phyloP scores from a whole-genome alignment of 2,888 invertebrate genomes.

The Lepidonotus clava region DNA sequence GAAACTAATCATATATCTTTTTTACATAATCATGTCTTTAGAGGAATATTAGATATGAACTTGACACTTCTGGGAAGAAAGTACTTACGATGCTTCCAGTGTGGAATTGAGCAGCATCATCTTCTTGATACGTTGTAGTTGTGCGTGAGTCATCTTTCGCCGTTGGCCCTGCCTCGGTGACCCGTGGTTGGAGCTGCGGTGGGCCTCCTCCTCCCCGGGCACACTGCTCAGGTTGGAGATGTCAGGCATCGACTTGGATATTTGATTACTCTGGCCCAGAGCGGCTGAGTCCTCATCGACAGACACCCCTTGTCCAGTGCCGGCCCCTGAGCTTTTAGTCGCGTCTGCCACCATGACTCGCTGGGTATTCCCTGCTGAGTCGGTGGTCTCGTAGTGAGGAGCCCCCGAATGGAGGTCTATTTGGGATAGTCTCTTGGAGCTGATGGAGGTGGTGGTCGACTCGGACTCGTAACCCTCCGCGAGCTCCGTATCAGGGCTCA shows the following conservation, averaged over 20 bases:
- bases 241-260: slow-evolving; percentile 62
- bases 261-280: background rate
- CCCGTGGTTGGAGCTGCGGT: slow-evolving; percentile 77
- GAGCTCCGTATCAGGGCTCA: slow-evolving; percentile 75
- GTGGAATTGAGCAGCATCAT: slow-evolving; percentile 77
- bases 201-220: slow-evolving; percentile 67
- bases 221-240: slow-evolving; percentile 55
- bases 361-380: background rate
- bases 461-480: slow-evolving; percentile 69
- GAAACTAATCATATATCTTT: background rate
- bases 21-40: background rate
- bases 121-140: slow-evolving; percentile 78
- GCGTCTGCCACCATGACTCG: background rate
- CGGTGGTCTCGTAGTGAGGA: background rate
- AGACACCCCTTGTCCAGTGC: background rate
- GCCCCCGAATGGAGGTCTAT: background rate
- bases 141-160: slow-evolving; percentile 68
- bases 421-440: slow-evolving; percentile 13
- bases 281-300: background rate
- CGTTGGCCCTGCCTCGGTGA: slow-evolving; percentile 64
- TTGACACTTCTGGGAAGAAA: background rate
- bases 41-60: background rate
- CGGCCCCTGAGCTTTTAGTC: background rate
- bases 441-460: slow-evolving; percentile 33
- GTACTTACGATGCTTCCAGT: slow-evolving; percentile 80